Base-by-base conservation (phyloP, 1,140 invertebrate species). In the Homarus americanus region DNA sequence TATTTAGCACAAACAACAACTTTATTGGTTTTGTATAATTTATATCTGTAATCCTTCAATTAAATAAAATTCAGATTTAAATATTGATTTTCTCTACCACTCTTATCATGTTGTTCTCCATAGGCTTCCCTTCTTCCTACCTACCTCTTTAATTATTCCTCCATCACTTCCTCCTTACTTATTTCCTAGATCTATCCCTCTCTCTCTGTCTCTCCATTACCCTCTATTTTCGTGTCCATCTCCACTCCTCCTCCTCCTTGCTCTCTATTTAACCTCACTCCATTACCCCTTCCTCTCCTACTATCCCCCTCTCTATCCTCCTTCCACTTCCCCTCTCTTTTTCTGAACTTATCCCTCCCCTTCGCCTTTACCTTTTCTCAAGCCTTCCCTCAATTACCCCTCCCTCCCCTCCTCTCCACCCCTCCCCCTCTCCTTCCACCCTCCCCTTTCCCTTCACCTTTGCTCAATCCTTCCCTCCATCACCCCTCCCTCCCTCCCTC, bases 261-360 rank as follows among this genome's bases (percentile, higher is more conserved):
- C n/a, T n/a, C n/a, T n/a, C n/a, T n/a, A n/a, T n/a, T n/a, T n/a
- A n/a, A n/a, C n/a, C n/a, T n/a, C n/a, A n/a, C n/a, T n/a, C n/a
- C n/a, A n/a, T n/a, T n/a, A n/a, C 38, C 69, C 32, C 24, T 44
- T 17, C 38, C 69, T 32, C 34, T 66, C 32, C 38, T 15, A 5
- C 40, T 78, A 32, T 58, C 49, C 63, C 73, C 75, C 28, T 87
- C 44, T 87, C 44, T 38, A n/a, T 78, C 44, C 78, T 36, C 34
- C 44, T 36, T 34, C 36, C 28, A 28, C 44, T 53, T 53, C 34
- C 44, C 58, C 12, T 58, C 73, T 78, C 7, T 78, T 40, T 58
- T 41, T 87, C 34, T 38, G 38, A 28, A 17, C 40, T 17, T 36
- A 38, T 32, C 4, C 49, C 17, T n/a, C 20, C 53, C n/a, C n/a